Evolutionary conservation across 2,113 vertebrate species (phyloP).

Genomic region (Poeciliopsis retropinna): DNA sequence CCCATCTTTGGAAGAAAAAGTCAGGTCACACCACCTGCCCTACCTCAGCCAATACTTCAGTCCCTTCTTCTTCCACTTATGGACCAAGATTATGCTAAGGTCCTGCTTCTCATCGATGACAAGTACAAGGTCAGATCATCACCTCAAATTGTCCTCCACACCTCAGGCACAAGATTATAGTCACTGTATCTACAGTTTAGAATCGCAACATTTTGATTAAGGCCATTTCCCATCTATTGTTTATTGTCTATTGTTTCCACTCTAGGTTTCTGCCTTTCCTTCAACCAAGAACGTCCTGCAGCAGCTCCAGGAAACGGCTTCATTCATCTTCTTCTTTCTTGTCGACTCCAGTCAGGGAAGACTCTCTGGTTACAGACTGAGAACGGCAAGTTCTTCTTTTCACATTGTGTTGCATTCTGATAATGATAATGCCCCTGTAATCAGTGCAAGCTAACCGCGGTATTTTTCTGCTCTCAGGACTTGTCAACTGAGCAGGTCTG

Average conservation of each 20-base stretch:
- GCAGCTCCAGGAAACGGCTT: constrained; percentile 90
- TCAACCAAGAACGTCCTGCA: constrained; percentile 92
- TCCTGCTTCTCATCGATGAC: constrained; percentile 90
- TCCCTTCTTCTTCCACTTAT: constrained; percentile 92
- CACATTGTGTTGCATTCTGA: not conserved
- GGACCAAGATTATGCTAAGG: constrained; percentile 97
- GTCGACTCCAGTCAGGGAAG: constrained; percentile 87
- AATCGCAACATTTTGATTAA: not conserved
- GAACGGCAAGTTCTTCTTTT: constrained; percentile 78
- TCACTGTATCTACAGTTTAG: not conserved
- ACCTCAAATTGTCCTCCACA: not conserved
- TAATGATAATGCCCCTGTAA: not conserved
- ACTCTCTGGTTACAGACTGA: constrained; percentile 89
- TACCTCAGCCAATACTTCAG: constrained; percentile 89
- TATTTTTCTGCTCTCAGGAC: constrained; percentile 78
- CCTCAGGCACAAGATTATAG: not conserved
- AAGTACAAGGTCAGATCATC: constrained; percentile 87
- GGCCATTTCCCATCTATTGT: too few relatives aligned
- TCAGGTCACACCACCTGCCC: constrained; percentile 86
- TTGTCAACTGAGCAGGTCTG: constrained; percentile 91
- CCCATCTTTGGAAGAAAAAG: constrained; percentile 97
- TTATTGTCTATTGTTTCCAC: not conserved
- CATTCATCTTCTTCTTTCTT: constrained; percentile 92
- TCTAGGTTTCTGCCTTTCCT: constrained; percentile 93
- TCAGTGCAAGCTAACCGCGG: not conserved